Evolutionary conservation across 2,888 invertebrate species (phyloP).

Genomic region (Strigamia crassipes): DNA sequence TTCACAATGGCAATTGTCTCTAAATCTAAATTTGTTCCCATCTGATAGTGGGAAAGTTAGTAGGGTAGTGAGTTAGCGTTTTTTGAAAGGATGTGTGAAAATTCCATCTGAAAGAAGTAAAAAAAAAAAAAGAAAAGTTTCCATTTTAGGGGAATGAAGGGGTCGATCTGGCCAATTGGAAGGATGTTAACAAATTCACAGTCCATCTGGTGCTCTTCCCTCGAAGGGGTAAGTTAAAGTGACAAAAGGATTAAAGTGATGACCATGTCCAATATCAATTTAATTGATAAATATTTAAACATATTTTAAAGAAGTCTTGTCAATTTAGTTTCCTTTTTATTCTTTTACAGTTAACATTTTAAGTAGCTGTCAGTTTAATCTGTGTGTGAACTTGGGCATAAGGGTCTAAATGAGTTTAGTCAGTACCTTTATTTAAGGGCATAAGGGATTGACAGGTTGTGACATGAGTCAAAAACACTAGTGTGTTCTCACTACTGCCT

Average conservation of each 20-base stretch:
- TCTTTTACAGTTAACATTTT: not conserved
- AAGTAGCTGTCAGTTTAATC: conserved; percentile 36
- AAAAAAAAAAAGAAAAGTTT: not conserved
- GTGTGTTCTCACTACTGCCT: not conserved
- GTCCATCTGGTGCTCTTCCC: conserved; percentile 2
- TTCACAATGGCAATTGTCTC: conserved; percentile 6
- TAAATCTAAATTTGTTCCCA: conserved; percentile 25
- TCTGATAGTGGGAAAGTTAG: conserved; percentile 39
- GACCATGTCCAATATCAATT: conserved; percentile 25
- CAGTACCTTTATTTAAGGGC: conserved; percentile 13
- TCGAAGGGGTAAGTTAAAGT: not conserved
- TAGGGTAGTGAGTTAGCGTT: conserved; percentile 28
- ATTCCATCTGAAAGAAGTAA: not conserved
- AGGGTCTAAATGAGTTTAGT: conserved; percentile 18
- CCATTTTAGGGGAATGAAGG: not conserved
- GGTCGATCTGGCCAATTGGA: conserved; percentile 17
- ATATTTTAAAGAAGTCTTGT: conserved; percentile 21
- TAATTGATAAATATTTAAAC: conserved; percentile 38
- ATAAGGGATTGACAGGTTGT: conserved; percentile 40
- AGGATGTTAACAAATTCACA: conserved; percentile 27
- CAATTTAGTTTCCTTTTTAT: not conserved
- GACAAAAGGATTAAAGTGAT: conserved; percentile 38
- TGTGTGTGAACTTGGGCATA: conserved; percentile 38
- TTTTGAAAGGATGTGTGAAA: conserved; percentile 19
- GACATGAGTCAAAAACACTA: conserved; percentile 42